phyloP scores from a whole-genome alignment of 1,140 invertebrate species.

The Steinernema khuongi region DNA sequence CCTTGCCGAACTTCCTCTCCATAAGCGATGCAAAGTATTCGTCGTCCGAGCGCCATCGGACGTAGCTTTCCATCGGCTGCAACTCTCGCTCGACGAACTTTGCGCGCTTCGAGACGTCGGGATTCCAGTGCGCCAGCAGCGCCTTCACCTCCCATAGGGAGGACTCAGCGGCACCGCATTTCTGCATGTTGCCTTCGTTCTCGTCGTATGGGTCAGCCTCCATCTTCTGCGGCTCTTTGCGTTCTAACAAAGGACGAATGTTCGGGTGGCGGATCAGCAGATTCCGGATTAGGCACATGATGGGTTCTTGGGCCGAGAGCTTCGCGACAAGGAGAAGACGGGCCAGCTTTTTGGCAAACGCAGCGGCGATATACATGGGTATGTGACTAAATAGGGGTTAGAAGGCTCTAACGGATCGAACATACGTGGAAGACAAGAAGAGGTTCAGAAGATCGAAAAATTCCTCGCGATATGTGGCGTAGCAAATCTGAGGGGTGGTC shows the following conservation, averaged over 20 bases:
- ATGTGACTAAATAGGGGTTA: constrained; percentile 69
- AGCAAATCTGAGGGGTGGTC: constrained; percentile 80
- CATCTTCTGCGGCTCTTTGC: constrained; percentile 45
- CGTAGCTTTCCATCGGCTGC: constrained; percentile 32
- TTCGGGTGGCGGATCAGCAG: constrained; percentile 78
- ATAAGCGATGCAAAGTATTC: constrained; percentile 27
- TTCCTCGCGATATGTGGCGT: constrained; percentile 79
- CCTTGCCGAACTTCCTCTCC: constrained; percentile 27
- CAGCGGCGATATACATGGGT: constrained; percentile 80
- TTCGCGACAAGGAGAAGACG: constrained; percentile 75
- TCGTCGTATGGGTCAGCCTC: constrained; percentile 73
- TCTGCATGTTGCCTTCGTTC: constrained; percentile 72
- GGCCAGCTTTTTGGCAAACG: constrained; percentile 81
- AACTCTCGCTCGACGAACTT: constrained; percentile 25
- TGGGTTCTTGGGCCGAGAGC: constrained; percentile 71
- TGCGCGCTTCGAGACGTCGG: constrained; percentile 27
- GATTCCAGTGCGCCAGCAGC: constrained; percentile 30
- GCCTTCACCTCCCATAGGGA: constrained; percentile 81
- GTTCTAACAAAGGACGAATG: constrained; percentile 71
- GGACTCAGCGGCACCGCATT: constrained; percentile 74
- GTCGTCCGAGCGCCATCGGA: constrained; percentile 31
- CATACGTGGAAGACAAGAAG: constrained; percentile 84
- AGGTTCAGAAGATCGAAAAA: constrained; percentile 77
- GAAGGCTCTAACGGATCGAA: constrained; percentile 50
- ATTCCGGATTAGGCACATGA: constrained; percentile 79